Base-by-base conservation (phyloP, 2,113 vertebrate species). In the Corythaixoides concolor region DNA sequence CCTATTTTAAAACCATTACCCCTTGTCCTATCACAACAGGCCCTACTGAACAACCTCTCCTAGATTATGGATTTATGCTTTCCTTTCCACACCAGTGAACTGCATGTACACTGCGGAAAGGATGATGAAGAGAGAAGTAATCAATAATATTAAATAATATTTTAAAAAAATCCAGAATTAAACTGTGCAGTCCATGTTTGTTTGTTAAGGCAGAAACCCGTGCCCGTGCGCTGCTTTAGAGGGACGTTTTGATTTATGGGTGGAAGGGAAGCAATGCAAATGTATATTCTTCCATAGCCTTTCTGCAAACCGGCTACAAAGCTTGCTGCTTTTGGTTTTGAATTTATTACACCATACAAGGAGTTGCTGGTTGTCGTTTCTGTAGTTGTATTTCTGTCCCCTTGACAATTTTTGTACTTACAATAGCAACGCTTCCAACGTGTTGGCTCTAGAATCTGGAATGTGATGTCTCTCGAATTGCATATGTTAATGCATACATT, bases 111-210 rank as follows among this genome's bases (percentile, higher is more conserved):
- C 45, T 72, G 53, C 53, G 64, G 15, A 28, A 64, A 15, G 47
- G 43, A 6, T 15, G 37, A 17, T 28, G 66, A 33, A 50, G 32
- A 28, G 50, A 32, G 26, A 63, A 20, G 64, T 10, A 52, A 26
- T 15, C 55, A 39, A 10, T 24, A 22, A n/a, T 43, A 43, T 43
- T 43, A 43, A 43, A 9, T 43, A 43, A 43, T 43, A 43, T 43
- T 43, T 43, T 11, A 14, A 21, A 37, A 23, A 4, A 3, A 43
- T 55, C 18, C 49, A 39, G 37, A 37, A 6, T 72, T n/a, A 27
- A 89, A 41, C 43, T 49, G 39, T 37, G 12, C 8, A 2, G 2
- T 21, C n/a, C 4, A 0, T 0, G 4, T 53, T n/a, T 20, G 1
- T 4, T 59, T 75, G 60, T 55, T 11, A 10, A 47, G 47, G 88